phyloP scores from a whole-genome alignment of 2,113 vertebrate genomes.

The Oryzias curvinotus region DNA sequence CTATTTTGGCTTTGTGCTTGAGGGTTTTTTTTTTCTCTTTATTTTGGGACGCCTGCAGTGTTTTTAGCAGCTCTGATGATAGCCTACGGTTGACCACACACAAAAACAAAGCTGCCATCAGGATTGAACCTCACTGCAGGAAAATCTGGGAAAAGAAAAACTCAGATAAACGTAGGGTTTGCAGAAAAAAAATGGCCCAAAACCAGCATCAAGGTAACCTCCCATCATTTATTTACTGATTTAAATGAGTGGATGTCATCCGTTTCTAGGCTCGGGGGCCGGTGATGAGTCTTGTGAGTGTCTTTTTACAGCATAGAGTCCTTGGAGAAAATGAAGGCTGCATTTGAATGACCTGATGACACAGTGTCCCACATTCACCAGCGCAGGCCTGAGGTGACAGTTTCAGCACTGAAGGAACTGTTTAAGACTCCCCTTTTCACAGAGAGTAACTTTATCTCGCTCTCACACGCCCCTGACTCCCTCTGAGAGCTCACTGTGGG shows the following conservation, averaged over 20 bases:
- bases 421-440: background rate
- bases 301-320: slow-evolving; percentile 16
- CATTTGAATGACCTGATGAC: slow-evolving; percentile 24
- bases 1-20: slow-evolving; percentile 6
- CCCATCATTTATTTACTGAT: background rate
- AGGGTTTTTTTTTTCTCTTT: slow-evolving; percentile 4
- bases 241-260: background rate
- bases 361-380: slow-evolving; percentile 17
- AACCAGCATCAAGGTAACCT: background rate
- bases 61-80: slow-evolving; percentile 21
- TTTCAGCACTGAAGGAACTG: slow-evolving; percentile 5
- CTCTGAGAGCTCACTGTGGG: no score
- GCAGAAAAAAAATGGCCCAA: slow-evolving; percentile 2
- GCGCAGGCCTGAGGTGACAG: slow-evolving; percentile 21
- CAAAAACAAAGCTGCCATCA: slow-evolving; percentile 18
- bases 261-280: background rate
- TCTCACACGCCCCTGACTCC: slow-evolving; percentile 1
- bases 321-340: slow-evolving; percentile 9
- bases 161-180: background rate
- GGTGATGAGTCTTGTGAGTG: slow-evolving; percentile 1
- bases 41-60: slow-evolving; percentile 6
- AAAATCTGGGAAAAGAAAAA: slow-evolving; percentile 15
- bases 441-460: slow-evolving; percentile 1
- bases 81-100: slow-evolving; percentile 34
- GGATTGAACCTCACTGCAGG: slow-evolving; percentile 19